Evolutionary conservation across 2,888 invertebrate species (phyloP), one percentile per base, ranked within the genome.

Genomic region (Podabrus alpinus): DNA sequence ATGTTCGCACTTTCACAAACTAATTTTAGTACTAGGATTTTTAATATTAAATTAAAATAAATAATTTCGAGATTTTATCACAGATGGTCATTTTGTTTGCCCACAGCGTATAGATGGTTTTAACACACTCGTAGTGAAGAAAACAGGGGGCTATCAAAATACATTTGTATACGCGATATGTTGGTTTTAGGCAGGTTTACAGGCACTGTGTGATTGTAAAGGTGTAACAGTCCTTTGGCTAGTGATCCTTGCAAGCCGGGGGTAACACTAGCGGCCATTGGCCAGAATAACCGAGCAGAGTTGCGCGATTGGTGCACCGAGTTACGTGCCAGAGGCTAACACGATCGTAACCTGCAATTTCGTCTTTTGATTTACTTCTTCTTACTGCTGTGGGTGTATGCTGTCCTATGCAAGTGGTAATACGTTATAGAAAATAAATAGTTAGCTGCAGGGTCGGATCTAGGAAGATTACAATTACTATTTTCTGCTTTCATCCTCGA

Each of bases 201-300:
- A 84, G 85, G 85, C 85, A 85, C 85, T 85, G 84, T 81, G 83
- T 83, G 81, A 81, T 80, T 79, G 80, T 79, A 79, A 81, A 74
- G 80, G 81, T 82, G 82, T 81, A 81, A 76, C 81, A 84, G 84
- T 84, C 85, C 85, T 81, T 85, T 85, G 85, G 86, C 85, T 83
- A 85, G 84, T 81, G 81, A 81, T 79, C 81, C 81, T 80, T 80
- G 83, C 84, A 81, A 79, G 86, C 85, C 85, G 86, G 87, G 85
- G 86, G 85, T 83, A 85, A 84, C 84, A 85, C 86, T 85, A 82
- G 83, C 86, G 87, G 87, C 86, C 86, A 87, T 87, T 87, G 87
- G 86, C 86, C 86, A 84, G 85, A 82, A 81, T 83, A 81, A 82
- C 83, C 81, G 82, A 83, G 82, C 82, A 71, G 81, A 83, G 85